Evolutionary conservation across 2,797 vertebrate species (phyloP), one percentile per base, ranked within the genome.

Genomic region (Bucorvus abyssinicus): DNA sequence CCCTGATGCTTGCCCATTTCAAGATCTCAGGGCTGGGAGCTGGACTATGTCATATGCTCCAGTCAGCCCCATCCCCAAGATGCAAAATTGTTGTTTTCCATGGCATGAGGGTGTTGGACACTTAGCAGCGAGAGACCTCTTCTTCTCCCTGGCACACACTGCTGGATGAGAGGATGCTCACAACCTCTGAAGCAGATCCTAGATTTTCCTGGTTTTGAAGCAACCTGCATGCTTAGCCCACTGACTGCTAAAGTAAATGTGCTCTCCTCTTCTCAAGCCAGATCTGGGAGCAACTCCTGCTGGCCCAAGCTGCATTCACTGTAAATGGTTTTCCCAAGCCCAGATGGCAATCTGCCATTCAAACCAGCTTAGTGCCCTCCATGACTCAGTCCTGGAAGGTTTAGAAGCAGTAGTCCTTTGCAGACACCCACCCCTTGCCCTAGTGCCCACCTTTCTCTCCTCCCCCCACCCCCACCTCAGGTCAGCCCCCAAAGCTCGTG

Each of bases 41-140:
- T 84, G 56, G n/a, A 36, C 16, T 42, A 3, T 56, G n/a, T 61
- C 57, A 47, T 53, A 23, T 32, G 21, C 8, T 14, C 14, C 14
- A 18, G 49, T 11, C 12, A 77, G 38, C 9, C 22, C 12, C 52
- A 38, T 30, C 12, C 13, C 47, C n/a, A 45, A 27, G 26, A 50
- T 10, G 9, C 21, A 76, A 13, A 22, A 36, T 10, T 6, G 7
- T 36, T 56, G 15, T 27, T 77, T 65, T 65, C 56, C n/a, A 14
- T 26, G 17, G 53, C 61, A 56, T 0, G 0, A 56, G 12, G 3
- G 22, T 3, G 3, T 18, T 27, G 24, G 7, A 23, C 1, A 2
- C 36, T 56, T 57, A 40, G 26, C 27, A 78, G 50, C 1, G 10
- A 56, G 30, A 61, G 40, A n/a, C 13, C 24, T 76, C 45, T 56